Conservation (phyloP, 2,797 vertebrate genomes). For the Crocidura indochinensis region DNA sequence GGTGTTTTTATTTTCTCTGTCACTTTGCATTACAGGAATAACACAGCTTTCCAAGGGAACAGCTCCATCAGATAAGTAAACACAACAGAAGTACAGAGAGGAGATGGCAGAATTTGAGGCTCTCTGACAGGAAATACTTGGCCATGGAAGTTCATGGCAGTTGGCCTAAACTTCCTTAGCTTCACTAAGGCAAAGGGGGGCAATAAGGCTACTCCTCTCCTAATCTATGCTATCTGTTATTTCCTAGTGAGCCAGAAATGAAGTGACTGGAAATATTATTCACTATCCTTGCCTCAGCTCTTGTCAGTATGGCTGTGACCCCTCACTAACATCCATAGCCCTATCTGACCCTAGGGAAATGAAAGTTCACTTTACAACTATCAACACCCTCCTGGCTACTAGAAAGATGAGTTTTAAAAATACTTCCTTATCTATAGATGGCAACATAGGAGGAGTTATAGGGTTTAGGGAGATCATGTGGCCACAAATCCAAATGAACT, state of each 20-base stretch:
- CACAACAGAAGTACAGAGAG: conserved; percentile 24
- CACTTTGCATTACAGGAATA: conserved; percentile 84
- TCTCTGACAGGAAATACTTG: conserved; percentile 51
- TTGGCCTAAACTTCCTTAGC: conserved; percentile 11
- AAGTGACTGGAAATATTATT: neutral
- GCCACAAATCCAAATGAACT: neutral
- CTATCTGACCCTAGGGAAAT: neutral
- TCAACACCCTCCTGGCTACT: neutral
- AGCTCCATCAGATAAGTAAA: conserved; percentile 81
- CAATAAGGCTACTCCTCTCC: neutral
- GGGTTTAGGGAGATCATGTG: neutral
- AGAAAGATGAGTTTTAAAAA: conserved; percentile 29
- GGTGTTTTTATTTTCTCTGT: conserved; percentile 87
- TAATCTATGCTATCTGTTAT: neutral
- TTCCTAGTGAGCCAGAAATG: conserved; percentile 40
- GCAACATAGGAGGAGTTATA: accelerated
- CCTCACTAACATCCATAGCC: neutral
- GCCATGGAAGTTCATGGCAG: conserved; percentile 52
- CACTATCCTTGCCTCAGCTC: neutral
- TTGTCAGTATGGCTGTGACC: conserved; percentile 21
- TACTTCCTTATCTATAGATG: neutral
- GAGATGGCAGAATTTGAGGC: conserved; percentile 33
- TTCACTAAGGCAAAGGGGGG: neutral
- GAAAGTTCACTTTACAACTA: neutral
- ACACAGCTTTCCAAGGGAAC: conserved; percentile 76